Evolutionary conservation across 1,140 invertebrate species (phyloP).

Genomic region (Drosophila elegans): DNA sequence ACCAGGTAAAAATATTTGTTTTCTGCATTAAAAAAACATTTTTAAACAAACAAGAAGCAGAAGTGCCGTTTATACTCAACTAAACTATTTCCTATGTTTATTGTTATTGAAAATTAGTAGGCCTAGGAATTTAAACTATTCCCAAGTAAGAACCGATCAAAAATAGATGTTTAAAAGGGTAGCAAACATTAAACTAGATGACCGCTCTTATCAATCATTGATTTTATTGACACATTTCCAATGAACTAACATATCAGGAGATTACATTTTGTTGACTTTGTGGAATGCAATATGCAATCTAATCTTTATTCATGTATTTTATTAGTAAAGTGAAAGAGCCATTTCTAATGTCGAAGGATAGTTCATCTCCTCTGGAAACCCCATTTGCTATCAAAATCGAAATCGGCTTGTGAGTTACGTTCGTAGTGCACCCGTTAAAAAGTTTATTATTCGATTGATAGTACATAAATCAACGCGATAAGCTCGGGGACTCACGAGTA

Average conservation of each 20-base stretch:
- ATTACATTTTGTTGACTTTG: slow-evolving; percentile 1
- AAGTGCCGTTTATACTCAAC: no score
- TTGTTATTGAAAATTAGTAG: no score
- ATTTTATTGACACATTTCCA: slow-evolving; percentile 14
- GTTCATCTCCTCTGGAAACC: slow-evolving; percentile 3
- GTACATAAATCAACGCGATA: slow-evolving; percentile 38
- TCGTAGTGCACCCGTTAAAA: slow-evolving; percentile 7
- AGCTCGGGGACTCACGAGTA: slow-evolving; percentile 56
- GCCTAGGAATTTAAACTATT: no score
- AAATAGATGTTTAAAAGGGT: not conserved
- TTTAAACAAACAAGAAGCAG: no score
- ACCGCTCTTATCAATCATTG: slow-evolving; percentile 12
- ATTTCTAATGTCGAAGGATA: slow-evolving; percentile 3
- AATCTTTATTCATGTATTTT: not conserved
- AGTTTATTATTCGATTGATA: slow-evolving; percentile 24
- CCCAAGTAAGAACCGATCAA: not conserved
- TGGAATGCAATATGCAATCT: not conserved
- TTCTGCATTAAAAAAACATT: no score
- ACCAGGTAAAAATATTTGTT: no score
- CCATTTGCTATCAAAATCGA: slow-evolving; percentile 12
- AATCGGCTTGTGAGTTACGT: slow-evolving; percentile 17
- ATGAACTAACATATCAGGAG: slow-evolving; percentile 14
- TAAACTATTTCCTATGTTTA: no score
- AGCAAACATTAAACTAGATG: not conserved
- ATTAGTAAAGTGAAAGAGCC: not conserved